Percentiles rank a stretch among this genome's conserved stretches.
phyloP scores from a whole-genome alignment of 2,113 vertebrate species.

The Echinops telfairi region DNA sequence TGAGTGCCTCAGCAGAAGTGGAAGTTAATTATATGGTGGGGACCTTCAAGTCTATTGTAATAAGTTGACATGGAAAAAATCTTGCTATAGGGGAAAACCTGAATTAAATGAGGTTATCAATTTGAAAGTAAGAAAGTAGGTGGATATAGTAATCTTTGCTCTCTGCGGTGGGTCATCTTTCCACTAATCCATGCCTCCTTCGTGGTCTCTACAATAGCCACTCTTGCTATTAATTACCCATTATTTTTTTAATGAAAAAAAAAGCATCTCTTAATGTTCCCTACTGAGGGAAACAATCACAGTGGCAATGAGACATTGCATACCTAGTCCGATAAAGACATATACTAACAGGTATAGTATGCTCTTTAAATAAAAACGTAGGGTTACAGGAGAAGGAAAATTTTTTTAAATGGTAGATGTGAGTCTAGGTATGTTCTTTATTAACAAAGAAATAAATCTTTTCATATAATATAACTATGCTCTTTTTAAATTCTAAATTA shows the following conservation, averaged over 20 bases:
- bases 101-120: slow-evolving; percentile 41
- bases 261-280: neutral
- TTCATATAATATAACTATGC: neutral
- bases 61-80: slow-evolving; percentile 34
- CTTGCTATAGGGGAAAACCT: slow-evolving; percentile 20
- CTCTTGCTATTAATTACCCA: neutral
- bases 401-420: neutral
- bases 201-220: neutral
- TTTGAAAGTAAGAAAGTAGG: neutral
- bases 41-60: neutral
- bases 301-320: neutral
- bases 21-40: slow-evolving; percentile 29
- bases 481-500: neutral
- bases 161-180: neutral
- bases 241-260: neutral
- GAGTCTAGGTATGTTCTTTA: neutral
- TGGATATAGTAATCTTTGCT: slow-evolving; percentile 32
- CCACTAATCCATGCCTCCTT: neutral
- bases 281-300: neutral
- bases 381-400: neutral
- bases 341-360: neutral
- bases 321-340: neutral
- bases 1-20: neutral
- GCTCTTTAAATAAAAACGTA: slow-evolving; percentile 17
- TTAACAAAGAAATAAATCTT: neutral